Base-by-base conservation (phyloP, 2,113 vertebrate species). In the Myotis yumanensis region DNA sequence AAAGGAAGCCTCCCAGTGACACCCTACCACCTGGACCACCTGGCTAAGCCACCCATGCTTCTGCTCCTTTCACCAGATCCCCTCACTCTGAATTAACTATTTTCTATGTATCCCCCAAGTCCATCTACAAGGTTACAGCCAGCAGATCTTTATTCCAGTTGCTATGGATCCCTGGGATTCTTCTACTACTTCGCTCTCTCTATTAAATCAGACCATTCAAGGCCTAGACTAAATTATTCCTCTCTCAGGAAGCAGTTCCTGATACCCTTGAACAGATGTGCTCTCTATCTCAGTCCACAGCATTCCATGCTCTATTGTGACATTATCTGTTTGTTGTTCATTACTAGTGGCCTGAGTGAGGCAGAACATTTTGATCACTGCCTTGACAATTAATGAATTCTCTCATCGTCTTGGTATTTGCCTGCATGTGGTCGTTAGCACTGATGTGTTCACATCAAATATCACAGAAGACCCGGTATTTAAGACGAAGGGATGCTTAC, bases 361-460 rank as follows among this genome's bases (percentile, higher is more conserved):
- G 64, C 82, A 91, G 64, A 89, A 83, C 75, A 77, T 86, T 92
- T 79, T 96, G 83, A 71, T 73, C 57, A 81, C 4, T 89, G 79
- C 80, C 57, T 95, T 94, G 46, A 77, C 72, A 92, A 88, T 89
- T 85, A 95, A 96, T 81, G 73, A 86, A 37, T 90, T 90, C 95
- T 84, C 95, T 97, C 89, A 95, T 64, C 79, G 88, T 82, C 89
- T 71, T 95, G 90, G 89, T 90, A 95, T 96, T 89, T 96, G 76
- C 40, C 40, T 64, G 68, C 51, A 96, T 89, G 68, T 51, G 68
- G 77, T 83, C 79, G 66, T 95, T 14, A 92, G 90, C 52, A 59
- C 3, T 15, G 83, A 86, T 11, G 28, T 20, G 73, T 59, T 69
- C 81, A 32, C 30, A 82, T 79, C 68, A 80, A 80, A 17, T 25